Evolutionary conservation across 2,888 invertebrate species (phyloP).

Genomic region (Coelogynopora nodosa): DNA sequence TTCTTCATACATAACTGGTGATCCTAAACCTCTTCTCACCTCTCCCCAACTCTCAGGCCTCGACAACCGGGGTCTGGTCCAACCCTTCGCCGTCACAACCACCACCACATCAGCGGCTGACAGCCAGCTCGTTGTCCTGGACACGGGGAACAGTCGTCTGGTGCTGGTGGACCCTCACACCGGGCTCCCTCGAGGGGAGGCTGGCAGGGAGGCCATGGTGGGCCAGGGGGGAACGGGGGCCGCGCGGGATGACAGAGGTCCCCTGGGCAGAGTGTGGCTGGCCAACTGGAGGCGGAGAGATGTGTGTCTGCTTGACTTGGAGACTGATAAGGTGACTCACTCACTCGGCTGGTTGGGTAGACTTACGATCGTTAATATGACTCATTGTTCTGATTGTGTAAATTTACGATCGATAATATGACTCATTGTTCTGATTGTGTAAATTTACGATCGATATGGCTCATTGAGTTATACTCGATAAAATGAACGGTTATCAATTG

Average conservation of each 20-base stretch:
- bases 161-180: not conserved
- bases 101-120: too few species aligned
- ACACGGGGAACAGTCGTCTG: not conserved
- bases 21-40: too few species aligned
- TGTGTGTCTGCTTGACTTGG: not conserved
- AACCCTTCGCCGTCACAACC: not conserved
- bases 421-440: too few species aligned
- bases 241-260: not conserved
- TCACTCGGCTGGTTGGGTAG: too few species aligned
- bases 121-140: not conserved
- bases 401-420: too few species aligned
- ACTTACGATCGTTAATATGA: too few species aligned
- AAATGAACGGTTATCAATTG: too few species aligned
- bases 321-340: not conserved
- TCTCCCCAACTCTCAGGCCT: too few species aligned
- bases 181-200: not conserved
- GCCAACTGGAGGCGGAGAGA: not conserved
- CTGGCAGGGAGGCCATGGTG: not conserved
- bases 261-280: not conserved
- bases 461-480: too few species aligned
- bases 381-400: too few species aligned
- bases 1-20: too few species aligned
- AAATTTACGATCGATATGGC: too few species aligned
- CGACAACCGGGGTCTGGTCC: not conserved
- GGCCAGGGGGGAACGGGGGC: not conserved